Percentiles rank a stretch among this genome's conserved stretches.
These are phyloP conservation scores for Arctopsyche grandis DNA, from an alignment of 1,140 invertebrate genomes.

Conservation along the genomic window DNA sequence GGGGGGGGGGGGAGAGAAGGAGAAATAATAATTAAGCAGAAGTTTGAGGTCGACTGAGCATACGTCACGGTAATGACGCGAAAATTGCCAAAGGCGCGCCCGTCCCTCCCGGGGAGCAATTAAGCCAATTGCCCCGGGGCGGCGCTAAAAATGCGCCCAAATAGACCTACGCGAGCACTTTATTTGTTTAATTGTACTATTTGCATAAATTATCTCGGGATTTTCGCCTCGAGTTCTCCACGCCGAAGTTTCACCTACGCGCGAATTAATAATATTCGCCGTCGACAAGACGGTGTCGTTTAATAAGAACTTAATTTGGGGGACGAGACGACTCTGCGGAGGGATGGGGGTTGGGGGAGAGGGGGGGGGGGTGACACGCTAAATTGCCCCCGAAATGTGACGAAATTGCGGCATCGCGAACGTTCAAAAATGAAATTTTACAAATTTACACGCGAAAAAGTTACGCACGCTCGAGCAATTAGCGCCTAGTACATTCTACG, in stretches of 20 bases:
- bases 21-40: no score
- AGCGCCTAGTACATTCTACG: no score
- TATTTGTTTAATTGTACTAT: conserved; percentile 31
- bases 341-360: not conserved
- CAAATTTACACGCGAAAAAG: not conserved
- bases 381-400: not conserved
- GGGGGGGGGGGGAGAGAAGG: no score
- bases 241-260: not conserved
- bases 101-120: not conserved
- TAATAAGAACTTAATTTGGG: conserved; percentile 25
- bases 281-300: conserved; percentile 16
- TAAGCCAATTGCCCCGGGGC: conserved; percentile 2
- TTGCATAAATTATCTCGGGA: conserved; percentile 27
- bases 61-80: not conserved
- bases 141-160: conserved; percentile 19
- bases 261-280: conserved; percentile 19
- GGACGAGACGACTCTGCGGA: not conserved
- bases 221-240: not conserved
- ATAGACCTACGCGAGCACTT: conserved; percentile 10
- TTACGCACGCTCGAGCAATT: no score
- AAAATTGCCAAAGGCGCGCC: not conserved
- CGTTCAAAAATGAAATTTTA: not conserved
- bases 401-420: not conserved
- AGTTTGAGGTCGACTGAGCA: not conserved
- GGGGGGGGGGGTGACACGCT: not conserved